Conservation (phyloP, 2,113 vertebrate species). For the Clarias magur region DNA sequence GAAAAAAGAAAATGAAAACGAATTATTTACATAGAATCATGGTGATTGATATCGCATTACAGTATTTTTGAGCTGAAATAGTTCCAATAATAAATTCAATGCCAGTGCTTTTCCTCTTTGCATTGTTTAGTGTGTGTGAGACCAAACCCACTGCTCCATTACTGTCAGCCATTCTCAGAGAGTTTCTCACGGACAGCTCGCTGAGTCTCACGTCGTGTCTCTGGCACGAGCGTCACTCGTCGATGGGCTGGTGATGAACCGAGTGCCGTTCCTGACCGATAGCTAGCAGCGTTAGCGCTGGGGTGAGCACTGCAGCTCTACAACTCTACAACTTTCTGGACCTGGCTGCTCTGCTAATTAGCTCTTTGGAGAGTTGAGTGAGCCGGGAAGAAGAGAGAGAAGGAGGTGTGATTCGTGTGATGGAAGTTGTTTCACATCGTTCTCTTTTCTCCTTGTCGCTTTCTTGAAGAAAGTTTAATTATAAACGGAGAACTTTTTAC, state of each 20-base stretch:
- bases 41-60: neutral
- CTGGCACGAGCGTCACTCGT: slow-evolving; percentile 90
- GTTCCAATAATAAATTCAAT: neutral
- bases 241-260: slow-evolving; percentile 65
- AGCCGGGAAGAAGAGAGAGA: slow-evolving; percentile 62
- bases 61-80: neutral
- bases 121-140: neutral
- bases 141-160: neutral
- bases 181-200: neutral
- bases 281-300: slow-evolving; percentile 65
- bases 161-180: neutral
- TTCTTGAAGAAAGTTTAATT: slow-evolving; percentile 32
- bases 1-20: neutral
- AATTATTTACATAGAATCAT: too few relatives aligned
- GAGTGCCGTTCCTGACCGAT: slow-evolving; percentile 85
- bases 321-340: slow-evolving; percentile 83
- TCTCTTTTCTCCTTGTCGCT: neutral
- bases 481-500: slow-evolving; percentile 36
- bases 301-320: slow-evolving; percentile 45
- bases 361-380: slow-evolving; percentile 98
- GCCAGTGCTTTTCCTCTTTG: neutral
- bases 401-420: slow-evolving; percentile 54
- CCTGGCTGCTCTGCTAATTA: slow-evolving; percentile 96
- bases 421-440: slow-evolving; percentile 30
- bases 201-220: slow-evolving; percentile 60